Base-by-base conservation (phyloP, 2,113 vertebrate genomes). In the Columba janthina region DNA sequence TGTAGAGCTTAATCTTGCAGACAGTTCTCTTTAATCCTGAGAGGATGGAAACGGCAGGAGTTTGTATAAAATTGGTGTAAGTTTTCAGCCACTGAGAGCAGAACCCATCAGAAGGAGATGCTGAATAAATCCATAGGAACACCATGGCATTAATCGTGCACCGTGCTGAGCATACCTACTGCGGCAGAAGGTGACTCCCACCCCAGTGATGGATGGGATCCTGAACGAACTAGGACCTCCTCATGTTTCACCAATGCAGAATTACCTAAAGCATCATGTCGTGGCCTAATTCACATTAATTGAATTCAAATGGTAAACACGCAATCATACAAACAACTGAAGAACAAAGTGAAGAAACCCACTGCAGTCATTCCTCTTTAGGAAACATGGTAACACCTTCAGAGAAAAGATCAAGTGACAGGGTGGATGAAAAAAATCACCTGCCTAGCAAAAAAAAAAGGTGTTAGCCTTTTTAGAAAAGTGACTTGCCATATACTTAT, bases 31-130 rank as follows among this genome's bases (percentile, higher is more conserved):
- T 93, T 96, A 94, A 94, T 90, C 44, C 76, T 67, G 80, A 57
- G 89, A 5, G 64, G 69, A 48, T 89, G 57, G 57, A 78, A 95
- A 88, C 18, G 29, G 94, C 88, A 86, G 91, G 89, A 96, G 90
- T 71, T 67, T 88, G 75, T 96, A 80, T 83, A 91, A 96, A 96
- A 96, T 91, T 93, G 89, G 87, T 91, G 78, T 70, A 91, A 79
- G 42, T 91, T 91, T 95, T 91, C 75, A 88, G 89, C 74, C 2
- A 5, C 75, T 74, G 82, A 80, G 90, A 91, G 75, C 82, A 81
- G 75, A 96, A 74, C 56, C 29, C 67, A 88, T 91, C 75, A 81
- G 88, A 88, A 95, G 61, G 61, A 85, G 64, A 67, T 17, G 72
- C 75, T 74, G 88, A 71, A 95, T 94, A 95, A 95, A 96, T 95